phyloP scores from a whole-genome alignment of 2,797 vertebrate species.

The Cephalopachus bancanus region DNA sequence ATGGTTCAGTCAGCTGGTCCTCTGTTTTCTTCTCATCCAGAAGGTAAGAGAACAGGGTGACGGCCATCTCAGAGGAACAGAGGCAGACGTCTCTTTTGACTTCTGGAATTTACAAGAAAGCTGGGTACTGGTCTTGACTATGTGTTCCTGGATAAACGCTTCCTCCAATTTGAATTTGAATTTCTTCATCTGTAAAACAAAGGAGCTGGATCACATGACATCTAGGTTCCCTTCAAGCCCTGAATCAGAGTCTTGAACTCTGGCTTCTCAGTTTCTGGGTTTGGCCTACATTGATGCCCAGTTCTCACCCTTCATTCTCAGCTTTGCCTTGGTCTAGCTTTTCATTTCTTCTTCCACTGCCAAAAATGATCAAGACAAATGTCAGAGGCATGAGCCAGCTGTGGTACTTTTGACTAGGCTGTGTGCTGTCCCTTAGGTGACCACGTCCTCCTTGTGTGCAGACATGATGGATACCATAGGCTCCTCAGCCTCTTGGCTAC shows the following conservation, averaged over 20 bases:
- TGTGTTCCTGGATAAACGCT: background rate
- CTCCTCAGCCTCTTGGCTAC: background rate
- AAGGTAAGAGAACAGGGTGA: background rate
- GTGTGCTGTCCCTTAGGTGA: background rate
- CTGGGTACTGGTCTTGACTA: background rate
- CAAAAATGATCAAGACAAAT: background rate
- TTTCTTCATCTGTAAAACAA: background rate
- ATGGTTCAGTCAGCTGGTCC: background rate
- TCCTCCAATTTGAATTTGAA: background rate
- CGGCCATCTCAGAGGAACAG: background rate
- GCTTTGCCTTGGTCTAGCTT: background rate
- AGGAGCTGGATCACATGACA: background rate
- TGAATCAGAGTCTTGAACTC: background rate
- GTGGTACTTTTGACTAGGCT: background rate
- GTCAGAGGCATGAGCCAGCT: background rate
- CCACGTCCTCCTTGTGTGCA: background rate
- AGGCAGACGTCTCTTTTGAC: background rate
- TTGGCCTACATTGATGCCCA: background rate
- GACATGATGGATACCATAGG: background rate
- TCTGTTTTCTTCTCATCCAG: background rate
- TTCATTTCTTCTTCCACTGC: background rate
- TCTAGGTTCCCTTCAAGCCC: background rate
- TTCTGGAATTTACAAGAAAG: background rate
- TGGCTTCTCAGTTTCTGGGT: background rate
- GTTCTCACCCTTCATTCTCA: background rate